phyloP scores from a whole-genome alignment of 1,140 invertebrate species.

The Calliopsis andreniformis region DNA sequence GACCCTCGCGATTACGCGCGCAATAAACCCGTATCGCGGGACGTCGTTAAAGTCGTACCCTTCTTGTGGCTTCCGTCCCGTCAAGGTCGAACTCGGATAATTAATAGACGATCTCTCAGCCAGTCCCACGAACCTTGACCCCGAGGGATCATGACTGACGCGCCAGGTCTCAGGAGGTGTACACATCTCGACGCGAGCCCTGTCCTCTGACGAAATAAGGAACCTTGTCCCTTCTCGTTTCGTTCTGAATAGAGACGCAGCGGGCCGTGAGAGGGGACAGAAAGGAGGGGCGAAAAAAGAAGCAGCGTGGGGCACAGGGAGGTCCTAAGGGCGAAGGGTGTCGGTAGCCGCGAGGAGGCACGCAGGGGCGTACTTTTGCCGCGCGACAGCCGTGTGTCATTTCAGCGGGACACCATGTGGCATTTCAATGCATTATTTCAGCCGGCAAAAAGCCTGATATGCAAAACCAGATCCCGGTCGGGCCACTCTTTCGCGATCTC shows the following conservation, averaged over 20 bases:
- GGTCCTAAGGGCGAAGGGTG: conserved; percentile 12
- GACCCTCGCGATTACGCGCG: conserved; percentile 35
- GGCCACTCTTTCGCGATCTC: conserved; percentile 41
- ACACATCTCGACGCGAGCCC: too few species aligned
- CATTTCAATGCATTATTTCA: conserved; percentile 81
- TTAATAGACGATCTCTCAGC: conserved; percentile 40
- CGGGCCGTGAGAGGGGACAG: neutral
- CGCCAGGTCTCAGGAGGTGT: too few species aligned
- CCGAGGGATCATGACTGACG: conserved; percentile 16
- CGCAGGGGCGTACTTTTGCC: conserved; percentile 66
- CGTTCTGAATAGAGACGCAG: neutral
- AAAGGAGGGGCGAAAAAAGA: neutral
- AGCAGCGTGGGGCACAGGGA: conserved; percentile 1
- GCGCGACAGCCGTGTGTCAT: conserved; percentile 78
- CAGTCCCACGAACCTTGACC: conserved; percentile 34
- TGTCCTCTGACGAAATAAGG: too few species aligned
- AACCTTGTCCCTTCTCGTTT: neutral
- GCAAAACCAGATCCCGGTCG: conserved; percentile 72
- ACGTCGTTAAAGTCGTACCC: conserved; percentile 35
- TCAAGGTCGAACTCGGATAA: conserved; percentile 42
- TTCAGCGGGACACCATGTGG: conserved; percentile 76
- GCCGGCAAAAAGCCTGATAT: conserved; percentile 77
- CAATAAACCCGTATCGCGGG: conserved; percentile 48
- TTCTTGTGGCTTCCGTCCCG: conserved; percentile 42
- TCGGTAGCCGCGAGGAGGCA: conserved; percentile 43